These are phyloP conservation scores for Agriotes lineatus DNA, from an alignment of 2,888 invertebrate species.

Conservation along the genomic window DNA sequence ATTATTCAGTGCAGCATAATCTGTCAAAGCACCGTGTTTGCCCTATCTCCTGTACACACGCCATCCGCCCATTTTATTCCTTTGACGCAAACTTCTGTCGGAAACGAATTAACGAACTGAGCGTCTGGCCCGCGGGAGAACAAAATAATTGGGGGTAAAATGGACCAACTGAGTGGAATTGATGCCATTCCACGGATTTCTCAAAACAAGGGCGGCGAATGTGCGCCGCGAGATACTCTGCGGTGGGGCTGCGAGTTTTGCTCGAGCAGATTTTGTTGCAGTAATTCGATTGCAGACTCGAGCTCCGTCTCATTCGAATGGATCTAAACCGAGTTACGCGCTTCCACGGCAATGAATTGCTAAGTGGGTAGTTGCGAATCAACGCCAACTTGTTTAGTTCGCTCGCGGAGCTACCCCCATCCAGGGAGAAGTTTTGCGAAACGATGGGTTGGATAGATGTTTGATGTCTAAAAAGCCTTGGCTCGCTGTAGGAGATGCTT, in stretches of 20 bases:
- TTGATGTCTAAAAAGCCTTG: no score
- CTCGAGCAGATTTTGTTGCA: no score
- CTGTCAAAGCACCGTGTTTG: slow-evolving; percentile 61
- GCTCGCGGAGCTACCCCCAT: no score
- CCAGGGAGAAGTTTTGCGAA: no score
- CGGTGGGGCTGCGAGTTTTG: neutral
- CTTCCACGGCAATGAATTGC: no score
- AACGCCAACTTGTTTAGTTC: no score
- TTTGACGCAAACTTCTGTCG: slow-evolving; percentile 31
- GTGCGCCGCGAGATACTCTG: neutral
- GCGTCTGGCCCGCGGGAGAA: slow-evolving; percentile 49
- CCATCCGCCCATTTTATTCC: slow-evolving; percentile 47
- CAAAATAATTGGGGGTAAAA: slow-evolving; percentile 58
- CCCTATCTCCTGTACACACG: slow-evolving; percentile 60
- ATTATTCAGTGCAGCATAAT: slow-evolving; percentile 62
- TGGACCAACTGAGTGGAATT: slow-evolving; percentile 56
- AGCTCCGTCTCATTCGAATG: no score
- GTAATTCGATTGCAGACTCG: no score
- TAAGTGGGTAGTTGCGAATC: no score
- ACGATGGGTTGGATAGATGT: no score
- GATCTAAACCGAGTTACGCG: no score
- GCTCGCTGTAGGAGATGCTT: no score
- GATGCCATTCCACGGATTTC: slow-evolving; percentile 52
- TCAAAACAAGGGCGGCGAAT: slow-evolving; percentile 40
- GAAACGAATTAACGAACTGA: slow-evolving; percentile 48